These are phyloP conservation scores for Echinometra lucunter DNA, from an alignment of 53 echinoderm and acorn worm genomes.

Conservation along the genomic window DNA sequence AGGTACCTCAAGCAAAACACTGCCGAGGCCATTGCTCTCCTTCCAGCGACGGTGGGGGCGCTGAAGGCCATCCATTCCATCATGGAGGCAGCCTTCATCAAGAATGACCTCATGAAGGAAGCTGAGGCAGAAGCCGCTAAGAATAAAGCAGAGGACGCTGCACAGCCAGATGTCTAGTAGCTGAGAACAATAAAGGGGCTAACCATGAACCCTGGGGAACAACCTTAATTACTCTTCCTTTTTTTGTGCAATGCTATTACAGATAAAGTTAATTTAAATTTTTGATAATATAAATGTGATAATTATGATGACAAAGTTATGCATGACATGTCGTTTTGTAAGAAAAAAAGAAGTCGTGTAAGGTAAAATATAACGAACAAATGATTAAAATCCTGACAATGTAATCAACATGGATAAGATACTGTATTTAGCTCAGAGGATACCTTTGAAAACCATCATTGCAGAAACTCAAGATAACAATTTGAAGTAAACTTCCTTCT, in stretches of 20 bases:
- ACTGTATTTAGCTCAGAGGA: too few relatives aligned
- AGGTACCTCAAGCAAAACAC: constrained; percentile 59
- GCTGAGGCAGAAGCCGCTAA: constrained; percentile 44
- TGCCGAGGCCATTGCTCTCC: constrained; percentile 39
- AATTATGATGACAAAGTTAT: too few relatives aligned
- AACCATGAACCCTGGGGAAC: neutral
- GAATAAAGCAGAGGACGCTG: constrained; percentile 65
- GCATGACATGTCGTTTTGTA: too few relatives aligned
- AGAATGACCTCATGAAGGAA: constrained; percentile 66
- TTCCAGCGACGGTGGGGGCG: constrained; percentile 31
- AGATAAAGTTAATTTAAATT: neutral
- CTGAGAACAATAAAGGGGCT: neutral
- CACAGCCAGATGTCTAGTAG: constrained; percentile 28
- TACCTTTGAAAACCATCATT: too few relatives aligned
- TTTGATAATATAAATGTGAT: neutral
- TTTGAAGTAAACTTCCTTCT: too few relatives aligned
- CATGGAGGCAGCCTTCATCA: constrained; percentile 62
- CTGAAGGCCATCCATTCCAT: constrained; percentile 14
- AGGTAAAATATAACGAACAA: too few relatives aligned
- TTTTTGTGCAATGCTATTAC: neutral
- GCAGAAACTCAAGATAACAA: too few relatives aligned
- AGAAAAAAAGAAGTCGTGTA: too few relatives aligned
- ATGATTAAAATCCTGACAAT: too few relatives aligned
- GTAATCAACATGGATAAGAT: too few relatives aligned
- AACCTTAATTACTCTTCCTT: neutral